These are phyloP conservation scores for Thymelicus sylvestris DNA, from an alignment of 2,888 invertebrate species.

Conservation along the genomic window DNA sequence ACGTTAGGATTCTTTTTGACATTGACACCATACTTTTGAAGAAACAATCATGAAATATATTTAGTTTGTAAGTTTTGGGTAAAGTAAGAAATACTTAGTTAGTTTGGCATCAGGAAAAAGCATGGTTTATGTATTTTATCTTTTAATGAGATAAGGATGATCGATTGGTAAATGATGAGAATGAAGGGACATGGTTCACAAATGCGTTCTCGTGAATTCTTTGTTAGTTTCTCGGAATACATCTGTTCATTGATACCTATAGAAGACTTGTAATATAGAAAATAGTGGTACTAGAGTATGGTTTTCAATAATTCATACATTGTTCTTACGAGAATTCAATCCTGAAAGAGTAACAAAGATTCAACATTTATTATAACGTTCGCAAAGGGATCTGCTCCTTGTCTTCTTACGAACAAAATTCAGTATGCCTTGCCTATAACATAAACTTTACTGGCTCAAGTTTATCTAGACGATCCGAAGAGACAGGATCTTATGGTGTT, in stretches of 20 bases:
- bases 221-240: background rate
- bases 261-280: background rate
- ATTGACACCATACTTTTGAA: too few species aligned
- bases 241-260: background rate
- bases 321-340: slow-evolving; percentile 26
- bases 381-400: background rate
- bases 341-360: slow-evolving; percentile 17
- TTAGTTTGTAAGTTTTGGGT: too few species aligned
- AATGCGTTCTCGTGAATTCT: too few species aligned
- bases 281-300: background rate
- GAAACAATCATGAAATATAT: too few species aligned
- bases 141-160: background rate
- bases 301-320: slow-evolving; percentile 24
- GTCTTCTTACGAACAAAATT: background rate
- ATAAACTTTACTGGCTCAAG: slow-evolving; percentile 5
- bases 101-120: too few species aligned
- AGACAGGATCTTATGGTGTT: slow-evolving; percentile 18
- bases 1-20: too few species aligned
- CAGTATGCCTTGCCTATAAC: background rate
- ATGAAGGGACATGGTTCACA: background rate
- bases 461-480: slow-evolving; percentile 15
- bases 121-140: background rate
- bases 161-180: background rate
- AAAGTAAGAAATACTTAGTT: too few species aligned
- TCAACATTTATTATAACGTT: slow-evolving; percentile 1